These are phyloP conservation scores for Gyps fulvus DNA, from an alignment of 2,113 vertebrate species.

Conservation along the genomic window DNA sequence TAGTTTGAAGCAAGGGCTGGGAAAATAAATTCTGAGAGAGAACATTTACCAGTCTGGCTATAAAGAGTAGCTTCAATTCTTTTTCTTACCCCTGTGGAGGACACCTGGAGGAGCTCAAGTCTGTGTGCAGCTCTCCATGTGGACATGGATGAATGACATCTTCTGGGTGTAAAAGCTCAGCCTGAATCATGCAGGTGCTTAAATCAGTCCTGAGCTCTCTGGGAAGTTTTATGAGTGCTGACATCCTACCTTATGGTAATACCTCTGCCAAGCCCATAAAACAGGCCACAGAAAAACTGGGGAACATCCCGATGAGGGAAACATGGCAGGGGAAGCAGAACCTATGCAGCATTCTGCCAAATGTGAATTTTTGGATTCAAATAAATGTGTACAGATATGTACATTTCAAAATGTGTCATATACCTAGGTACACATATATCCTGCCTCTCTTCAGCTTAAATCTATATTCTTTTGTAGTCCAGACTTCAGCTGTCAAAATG, in stretches of 20 bases:
- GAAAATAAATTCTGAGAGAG: not conserved
- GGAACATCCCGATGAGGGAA: not conserved
- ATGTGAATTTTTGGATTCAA: not conserved
- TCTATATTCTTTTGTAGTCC: not conserved
- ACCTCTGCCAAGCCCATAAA: not conserved
- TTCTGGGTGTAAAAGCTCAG: not conserved
- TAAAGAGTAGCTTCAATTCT: not conserved
- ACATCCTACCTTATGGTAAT: not conserved
- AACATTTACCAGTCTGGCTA: not conserved
- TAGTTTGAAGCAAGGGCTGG: not conserved
- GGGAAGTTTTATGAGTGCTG: not conserved
- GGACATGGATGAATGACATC: not conserved
- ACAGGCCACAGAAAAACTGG: not conserved
- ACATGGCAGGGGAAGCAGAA: not conserved
- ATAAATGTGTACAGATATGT: not conserved
- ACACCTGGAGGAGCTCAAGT: not conserved
- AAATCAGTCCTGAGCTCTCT: not conserved
- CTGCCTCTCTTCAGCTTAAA: not conserved
- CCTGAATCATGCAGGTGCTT: not conserved
- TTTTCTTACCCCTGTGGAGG: not conserved
- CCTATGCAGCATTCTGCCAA: not conserved
- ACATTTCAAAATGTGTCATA: not conserved
- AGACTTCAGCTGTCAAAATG: not conserved
- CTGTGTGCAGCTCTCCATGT: not conserved
- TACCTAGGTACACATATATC: not conserved